A percentile compares a stretch with the other conserved stretches of the same genome.
phyloP scores from a whole-genome alignment of 2,797 vertebrate species.

The Stomatorhinus walkeri region DNA sequence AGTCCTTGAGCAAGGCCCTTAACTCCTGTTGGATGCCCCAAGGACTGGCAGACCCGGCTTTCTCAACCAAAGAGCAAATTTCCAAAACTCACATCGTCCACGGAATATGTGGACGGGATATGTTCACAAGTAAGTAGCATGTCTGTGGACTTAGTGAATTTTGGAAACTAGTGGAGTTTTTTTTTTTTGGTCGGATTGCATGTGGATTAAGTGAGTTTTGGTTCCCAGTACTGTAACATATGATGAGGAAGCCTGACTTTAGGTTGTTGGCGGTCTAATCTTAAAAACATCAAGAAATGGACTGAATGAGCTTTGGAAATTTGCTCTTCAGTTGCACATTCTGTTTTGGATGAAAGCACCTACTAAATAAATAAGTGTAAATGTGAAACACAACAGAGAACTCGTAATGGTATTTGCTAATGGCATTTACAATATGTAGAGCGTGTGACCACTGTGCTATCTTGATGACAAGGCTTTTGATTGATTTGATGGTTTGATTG shows the following conservation, averaged over 20 bases:
- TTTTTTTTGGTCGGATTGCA: background rate
- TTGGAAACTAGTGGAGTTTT: background rate
- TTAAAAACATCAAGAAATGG: background rate
- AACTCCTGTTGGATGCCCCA: background rate
- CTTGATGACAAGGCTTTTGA: background rate
- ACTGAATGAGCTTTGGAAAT: background rate
- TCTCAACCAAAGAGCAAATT: background rate
- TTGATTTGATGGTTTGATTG: background rate
- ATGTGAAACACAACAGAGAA: background rate
- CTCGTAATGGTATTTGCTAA: background rate
- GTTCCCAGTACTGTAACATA: background rate
- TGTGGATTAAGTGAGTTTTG: background rate
- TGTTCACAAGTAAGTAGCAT: background rate
- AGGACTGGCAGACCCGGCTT: background rate
- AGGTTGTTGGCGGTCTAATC: background rate
- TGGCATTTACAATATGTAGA: background rate
- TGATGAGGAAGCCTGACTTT: background rate
- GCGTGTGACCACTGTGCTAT: background rate
- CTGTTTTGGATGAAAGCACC: background rate
- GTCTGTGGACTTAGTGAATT: background rate
- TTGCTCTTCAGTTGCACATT: background rate
- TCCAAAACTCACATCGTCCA: background rate
- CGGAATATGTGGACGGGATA: background rate
- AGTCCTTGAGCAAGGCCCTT: background rate
- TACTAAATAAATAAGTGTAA: background rate